Evolutionary conservation across 2,113 vertebrate species (phyloP).

Genomic region (human (Homo sapiens)): GRCh38 chr19:47498001-47498500

Average conservation of each 20-base stretch:
- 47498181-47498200: background rate
- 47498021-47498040: background rate
- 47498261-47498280: rapidly evolving
- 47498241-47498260: background rate
- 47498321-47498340: too few species aligned
- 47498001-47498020: background rate
- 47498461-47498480: background rate
- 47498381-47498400: too few species aligned
- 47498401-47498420: rapidly evolving
- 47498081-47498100: background rate
- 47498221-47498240: background rate
- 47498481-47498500: background rate
- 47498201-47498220: background rate
- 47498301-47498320: background rate
- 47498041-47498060: too few species aligned
- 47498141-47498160: too few species aligned
- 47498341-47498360: background rate
- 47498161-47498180: background rate
- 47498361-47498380: background rate
- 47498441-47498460: background rate
- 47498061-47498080: too few species aligned
- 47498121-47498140: background rate
- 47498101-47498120: background rate
- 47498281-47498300: background rate
- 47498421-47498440: rapidly evolving